Conservation (phyloP, 2,888 invertebrate genomes). For the Trachelus iudaicus region DNA sequence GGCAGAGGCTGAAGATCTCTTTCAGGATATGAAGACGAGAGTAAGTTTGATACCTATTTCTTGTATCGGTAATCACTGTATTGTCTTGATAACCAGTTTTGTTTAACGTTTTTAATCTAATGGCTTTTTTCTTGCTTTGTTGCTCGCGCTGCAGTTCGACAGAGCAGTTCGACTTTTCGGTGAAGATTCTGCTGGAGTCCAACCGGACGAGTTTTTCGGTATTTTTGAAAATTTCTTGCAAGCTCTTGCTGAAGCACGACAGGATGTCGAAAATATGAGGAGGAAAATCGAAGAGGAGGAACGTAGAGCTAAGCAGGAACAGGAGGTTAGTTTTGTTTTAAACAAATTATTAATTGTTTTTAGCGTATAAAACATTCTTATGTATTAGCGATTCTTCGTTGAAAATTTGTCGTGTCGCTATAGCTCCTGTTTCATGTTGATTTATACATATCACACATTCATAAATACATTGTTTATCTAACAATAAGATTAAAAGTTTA, state of each 20-base stretch:
- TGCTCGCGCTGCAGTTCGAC: slow-evolving; percentile 75
- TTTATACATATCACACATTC: no score
- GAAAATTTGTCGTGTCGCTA: no score
- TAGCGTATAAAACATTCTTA: no score
- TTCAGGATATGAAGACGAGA: slow-evolving; percentile 93
- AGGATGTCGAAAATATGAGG: slow-evolving; percentile 88
- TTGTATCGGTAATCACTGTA: background rate
- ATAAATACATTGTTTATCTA: no score
- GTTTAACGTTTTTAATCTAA: background rate
- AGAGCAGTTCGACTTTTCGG: slow-evolving; percentile 90
- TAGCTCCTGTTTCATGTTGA: no score
- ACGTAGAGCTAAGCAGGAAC: slow-evolving; percentile 87
- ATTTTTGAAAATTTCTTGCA: slow-evolving; percentile 89
- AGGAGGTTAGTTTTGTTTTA: slow-evolving; percentile 71
- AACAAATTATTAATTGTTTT: background rate
- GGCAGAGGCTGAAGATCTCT: slow-evolving; percentile 91
- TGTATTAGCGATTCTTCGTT: background rate
- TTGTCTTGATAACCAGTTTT: background rate
- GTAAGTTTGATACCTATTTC: slow-evolving; percentile 53
- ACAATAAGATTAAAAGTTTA: no score
- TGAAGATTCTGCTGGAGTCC: slow-evolving; percentile 84
- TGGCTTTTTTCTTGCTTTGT: background rate
- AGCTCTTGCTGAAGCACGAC: slow-evolving; percentile 84
- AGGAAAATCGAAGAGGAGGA: slow-evolving; percentile 90
- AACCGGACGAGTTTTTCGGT: slow-evolving; percentile 94